These are phyloP conservation scores for Cerastoderma edule DNA, from an alignment of 2,888 invertebrate species.

Conservation along the genomic window DNA sequence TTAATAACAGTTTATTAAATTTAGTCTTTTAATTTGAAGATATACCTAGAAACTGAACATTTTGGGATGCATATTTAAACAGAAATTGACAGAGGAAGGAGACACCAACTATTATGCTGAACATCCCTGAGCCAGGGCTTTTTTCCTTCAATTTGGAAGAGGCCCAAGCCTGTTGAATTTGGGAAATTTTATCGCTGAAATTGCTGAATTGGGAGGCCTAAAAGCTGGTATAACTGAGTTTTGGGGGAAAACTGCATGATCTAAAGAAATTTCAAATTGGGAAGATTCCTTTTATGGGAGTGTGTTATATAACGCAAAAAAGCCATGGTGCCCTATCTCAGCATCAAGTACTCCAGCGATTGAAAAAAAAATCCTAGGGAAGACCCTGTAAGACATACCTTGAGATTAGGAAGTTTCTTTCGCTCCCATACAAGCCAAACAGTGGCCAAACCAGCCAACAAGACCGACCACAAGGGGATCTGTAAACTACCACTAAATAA, in stretches of 20 bases:
- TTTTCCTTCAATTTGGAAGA: too few species aligned
- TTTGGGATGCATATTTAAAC: too few species aligned
- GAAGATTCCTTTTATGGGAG: neutral
- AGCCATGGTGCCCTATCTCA: neutral
- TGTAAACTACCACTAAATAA: conserved; percentile 56
- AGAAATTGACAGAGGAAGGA: too few species aligned
- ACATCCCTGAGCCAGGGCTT: too few species aligned
- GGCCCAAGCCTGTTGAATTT: too few species aligned
- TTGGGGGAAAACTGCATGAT: neutral
- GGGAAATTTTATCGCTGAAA: too few species aligned
- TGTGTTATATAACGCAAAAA: neutral
- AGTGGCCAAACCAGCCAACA: conserved; percentile 52
- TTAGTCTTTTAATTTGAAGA: too few species aligned
- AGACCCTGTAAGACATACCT: conserved; percentile 14
- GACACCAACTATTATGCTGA: too few species aligned
- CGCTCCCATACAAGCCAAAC: conserved; percentile 55
- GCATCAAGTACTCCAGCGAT: too few species aligned
- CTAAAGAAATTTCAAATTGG: neutral
- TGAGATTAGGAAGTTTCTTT: conserved; percentile 26
- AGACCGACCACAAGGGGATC: conserved; percentile 65
- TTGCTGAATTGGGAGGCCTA: too few species aligned
- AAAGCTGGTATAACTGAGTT: neutral
- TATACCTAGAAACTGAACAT: too few species aligned
- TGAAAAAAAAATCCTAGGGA: neutral
- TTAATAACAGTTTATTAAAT: neutral